Base-by-base conservation (phyloP, 2,888 invertebrate genomes). In the Drepanosiphum platanoidis region DNA sequence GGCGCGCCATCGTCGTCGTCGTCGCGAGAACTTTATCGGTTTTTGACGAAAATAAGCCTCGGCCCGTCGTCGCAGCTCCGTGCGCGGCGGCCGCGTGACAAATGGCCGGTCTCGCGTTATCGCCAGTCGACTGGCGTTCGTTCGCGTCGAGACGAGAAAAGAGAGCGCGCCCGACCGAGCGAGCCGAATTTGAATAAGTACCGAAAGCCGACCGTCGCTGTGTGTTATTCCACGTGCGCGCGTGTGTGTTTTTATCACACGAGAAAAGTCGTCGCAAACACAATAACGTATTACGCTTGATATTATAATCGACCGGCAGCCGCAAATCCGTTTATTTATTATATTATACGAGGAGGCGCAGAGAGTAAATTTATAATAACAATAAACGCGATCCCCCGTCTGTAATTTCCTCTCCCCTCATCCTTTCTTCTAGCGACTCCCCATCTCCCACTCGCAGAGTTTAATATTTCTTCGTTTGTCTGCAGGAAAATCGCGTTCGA, bases 301-400 rank as follows among this genome's bases (percentile, higher is more conserved):
- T 77, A n/a, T n/a, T n/a, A n/a, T n/a, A 61, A 77, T 64, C 77
- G 77, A 61, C 36, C 77, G n/a, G n/a, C n/a, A 27, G 27, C 11
- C 7, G 13, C 22, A 77, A 77, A 77, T 77, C 77, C 77, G 77
- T 77, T 77, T 77, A 77, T 77, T 77, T 77, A 77, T 77, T 64
- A 34, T 36, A 27, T 18, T 13, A 4, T 22, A 27, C 15, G 18
- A n/a, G 3, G 30, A 27, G 27, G 18, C 61, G n/a, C 61, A 7
- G 22, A 7, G 22, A 61, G 27, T 61, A 61, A n/a, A 61, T 61
- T 61, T 61, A 61, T 70, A 36, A 70, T 68, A 68, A 0, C n/a
- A n/a, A n/a, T n/a, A n/a, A n/a, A n/a, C n/a, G n/a, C n/a, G n/a
- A n/a, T n/a, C n/a, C n/a, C n/a, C n/a, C n/a, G n/a, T n/a, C n/a